Percentiles rank a stretch among this genome's conserved stretches.
Evolutionary conservation across 2,113 vertebrate species (phyloP).

Genomic region (Choloepus hoffmanni): DNA sequence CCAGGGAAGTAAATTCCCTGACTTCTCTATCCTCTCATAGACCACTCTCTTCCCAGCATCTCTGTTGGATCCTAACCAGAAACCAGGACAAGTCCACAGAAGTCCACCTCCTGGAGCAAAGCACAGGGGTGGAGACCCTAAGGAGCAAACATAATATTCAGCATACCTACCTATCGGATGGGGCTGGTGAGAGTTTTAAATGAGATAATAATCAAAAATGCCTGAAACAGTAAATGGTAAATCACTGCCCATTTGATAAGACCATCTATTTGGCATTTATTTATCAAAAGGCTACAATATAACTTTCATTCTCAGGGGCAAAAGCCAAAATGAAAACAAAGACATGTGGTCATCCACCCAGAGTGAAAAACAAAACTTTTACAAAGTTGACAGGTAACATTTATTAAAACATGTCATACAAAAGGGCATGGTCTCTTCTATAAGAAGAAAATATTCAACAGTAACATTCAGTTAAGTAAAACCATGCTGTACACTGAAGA

Average conservation of each 20-base stretch:
- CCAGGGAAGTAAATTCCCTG: not conserved
- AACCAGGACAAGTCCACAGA: not conserved
- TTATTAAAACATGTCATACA: conserved; percentile 93
- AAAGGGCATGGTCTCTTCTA: conserved; percentile 90
- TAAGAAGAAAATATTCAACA: conserved; percentile 92
- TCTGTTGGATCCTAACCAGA: not conserved
- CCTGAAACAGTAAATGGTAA: not conserved
- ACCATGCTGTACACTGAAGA: conserved; percentile 89
- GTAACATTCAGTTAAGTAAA: conserved; percentile 89
- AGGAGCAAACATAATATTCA: not conserved
- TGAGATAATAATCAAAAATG: not conserved
- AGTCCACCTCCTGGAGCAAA: not conserved
- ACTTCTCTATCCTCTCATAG: not conserved
- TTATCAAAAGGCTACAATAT: conserved; percentile 70
- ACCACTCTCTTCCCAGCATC: not conserved
- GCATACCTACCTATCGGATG: no score
- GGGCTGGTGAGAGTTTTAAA: not conserved
- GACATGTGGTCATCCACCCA: conserved; percentile 80
- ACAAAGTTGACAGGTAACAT: conserved; percentile 89
- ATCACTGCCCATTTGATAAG: not conserved
- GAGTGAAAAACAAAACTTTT: conserved; percentile 84
- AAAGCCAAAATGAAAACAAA: conserved; percentile 83
- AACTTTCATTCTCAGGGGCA: conserved; percentile 75
- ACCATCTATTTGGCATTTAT: conserved; percentile 65
- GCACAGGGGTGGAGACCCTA: not conserved